Conservation (phyloP, 1,140 invertebrate species). For the Musca vetustissima region DNA sequence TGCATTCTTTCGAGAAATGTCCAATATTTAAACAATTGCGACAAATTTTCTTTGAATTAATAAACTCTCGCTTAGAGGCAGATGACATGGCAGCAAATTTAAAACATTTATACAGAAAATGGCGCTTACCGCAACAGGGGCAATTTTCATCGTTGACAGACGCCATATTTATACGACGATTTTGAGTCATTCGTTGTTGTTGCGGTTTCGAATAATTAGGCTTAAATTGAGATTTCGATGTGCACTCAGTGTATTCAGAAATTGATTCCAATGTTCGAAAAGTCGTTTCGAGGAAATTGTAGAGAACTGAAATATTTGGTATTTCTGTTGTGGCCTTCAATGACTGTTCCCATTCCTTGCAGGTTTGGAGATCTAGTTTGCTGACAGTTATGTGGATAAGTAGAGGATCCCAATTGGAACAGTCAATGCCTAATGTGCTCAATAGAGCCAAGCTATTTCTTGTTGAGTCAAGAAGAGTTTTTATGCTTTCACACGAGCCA, state of each 20-base stretch:
- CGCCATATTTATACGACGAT: too few species aligned
- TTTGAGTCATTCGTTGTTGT: too few species aligned
- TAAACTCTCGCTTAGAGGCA: background rate
- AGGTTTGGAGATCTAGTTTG: slow-evolving; percentile 4
- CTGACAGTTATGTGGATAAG: background rate
- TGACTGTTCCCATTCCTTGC: slow-evolving; percentile 11
- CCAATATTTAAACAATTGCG: background rate
- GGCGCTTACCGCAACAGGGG: too few species aligned
- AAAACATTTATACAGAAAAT: too few species aligned
- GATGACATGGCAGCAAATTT: too few species aligned
- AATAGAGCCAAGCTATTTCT: background rate
- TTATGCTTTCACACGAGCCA: background rate
- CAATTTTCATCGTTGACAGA: too few species aligned
- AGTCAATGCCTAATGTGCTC: background rate
- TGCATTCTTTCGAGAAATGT: background rate
- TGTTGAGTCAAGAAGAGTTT: background rate
- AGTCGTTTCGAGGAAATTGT: background rate
- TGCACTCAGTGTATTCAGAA: background rate
- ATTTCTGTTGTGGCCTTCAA: background rate
- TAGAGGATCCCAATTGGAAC: background rate
- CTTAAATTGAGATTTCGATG: too few species aligned
- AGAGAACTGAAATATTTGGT: background rate
- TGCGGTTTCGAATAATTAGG: too few species aligned
- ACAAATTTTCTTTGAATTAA: background rate
- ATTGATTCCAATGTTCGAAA: slow-evolving; percentile 16